Evolutionary conservation across 2,888 invertebrate genomes (phyloP), one percentile per base, ranked within the genome.

Genomic region (Cheiracanthium punctorium): DNA sequence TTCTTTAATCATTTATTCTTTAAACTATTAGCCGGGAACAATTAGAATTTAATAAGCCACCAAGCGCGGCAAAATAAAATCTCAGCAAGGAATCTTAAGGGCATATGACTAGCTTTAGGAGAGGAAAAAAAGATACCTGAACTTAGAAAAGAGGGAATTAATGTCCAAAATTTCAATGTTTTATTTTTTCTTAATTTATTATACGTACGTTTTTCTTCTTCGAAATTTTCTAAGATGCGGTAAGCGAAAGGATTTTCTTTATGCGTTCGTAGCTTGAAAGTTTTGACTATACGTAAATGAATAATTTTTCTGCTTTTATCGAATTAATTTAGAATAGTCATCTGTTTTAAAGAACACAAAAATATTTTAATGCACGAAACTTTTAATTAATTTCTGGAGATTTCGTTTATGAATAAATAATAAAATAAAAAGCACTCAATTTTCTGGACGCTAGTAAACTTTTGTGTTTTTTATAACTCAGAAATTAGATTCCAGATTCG

Each of bases 1-100:
- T 41, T 79, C 79, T 85, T 85, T 85, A 73, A 79, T 74, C 73
- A 74, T 74, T 74, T 29, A 73, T 76, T 71, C 72, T 67, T 81
- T 72, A 77, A 84, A 84, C 69, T 80, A 79, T 85, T 85, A 79
- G 69, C 37, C 20, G 10, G 24, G 37, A 69, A 69, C 69, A 37
- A 69, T 33, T 69, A 37, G 37, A 33, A 69, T 69, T 69, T 37
- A 69, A 33, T 69, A 37, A 33, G 37, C 37, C 33, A 58, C 58
- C n/a, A 58, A 58, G 17, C 58, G 24, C 4, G 24, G 24, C 58
- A 58, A 58, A 58, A 58, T 24, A 24, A 48, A 48, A 20, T 8
- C 17, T 14, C 48, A 17, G 14, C 48, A 17, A 48, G 17, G 48
- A 10, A 48, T 10, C 14, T 10, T 2, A 48, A 14, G 14, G 8